A percentile compares a stretch with the other conserved stretches of the same genome.
Evolutionary conservation across 2,113 vertebrate genomes (phyloP).

Genomic region (Prionailurus bengalensis): DNA sequence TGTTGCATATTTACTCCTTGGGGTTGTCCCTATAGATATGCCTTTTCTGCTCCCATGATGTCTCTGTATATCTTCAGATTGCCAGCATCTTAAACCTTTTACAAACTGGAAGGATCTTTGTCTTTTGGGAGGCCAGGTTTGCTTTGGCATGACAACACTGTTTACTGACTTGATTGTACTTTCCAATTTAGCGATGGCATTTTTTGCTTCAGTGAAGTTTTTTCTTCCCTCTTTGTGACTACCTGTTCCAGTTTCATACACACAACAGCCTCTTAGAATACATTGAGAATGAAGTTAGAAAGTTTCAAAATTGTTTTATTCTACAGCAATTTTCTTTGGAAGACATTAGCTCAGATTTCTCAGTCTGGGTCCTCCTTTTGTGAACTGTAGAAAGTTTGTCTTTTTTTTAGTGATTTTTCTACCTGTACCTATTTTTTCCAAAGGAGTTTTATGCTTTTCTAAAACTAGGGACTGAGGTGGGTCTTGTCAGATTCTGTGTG

Average conservation of each 20-base stretch:
- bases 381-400: not conserved
- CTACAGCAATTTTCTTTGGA: conserved; percentile 55
- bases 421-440: not conserved
- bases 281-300: not conserved
- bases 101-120: not conserved
- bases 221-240: not conserved
- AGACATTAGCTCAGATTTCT: conserved; percentile 15
- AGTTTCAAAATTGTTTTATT: not conserved
- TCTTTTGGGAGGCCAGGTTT: not conserved
- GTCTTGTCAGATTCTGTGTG: conserved; percentile 8
- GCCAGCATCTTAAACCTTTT: not conserved
- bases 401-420: not conserved
- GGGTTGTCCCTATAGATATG: not conserved
- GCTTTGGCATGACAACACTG: not conserved
- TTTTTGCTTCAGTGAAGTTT: not conserved
- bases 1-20: not conserved
- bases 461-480: not conserved
- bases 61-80: not conserved
- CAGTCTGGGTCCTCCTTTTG: not conserved
- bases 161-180: not conserved
- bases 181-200: not conserved
- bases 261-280: not conserved
- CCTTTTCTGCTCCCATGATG: not conserved
- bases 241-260: conserved; percentile 44
- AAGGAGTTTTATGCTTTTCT: not conserved